Conservation (phyloP, 2,888 invertebrate species). For the Drosophila ochracea region DNA sequence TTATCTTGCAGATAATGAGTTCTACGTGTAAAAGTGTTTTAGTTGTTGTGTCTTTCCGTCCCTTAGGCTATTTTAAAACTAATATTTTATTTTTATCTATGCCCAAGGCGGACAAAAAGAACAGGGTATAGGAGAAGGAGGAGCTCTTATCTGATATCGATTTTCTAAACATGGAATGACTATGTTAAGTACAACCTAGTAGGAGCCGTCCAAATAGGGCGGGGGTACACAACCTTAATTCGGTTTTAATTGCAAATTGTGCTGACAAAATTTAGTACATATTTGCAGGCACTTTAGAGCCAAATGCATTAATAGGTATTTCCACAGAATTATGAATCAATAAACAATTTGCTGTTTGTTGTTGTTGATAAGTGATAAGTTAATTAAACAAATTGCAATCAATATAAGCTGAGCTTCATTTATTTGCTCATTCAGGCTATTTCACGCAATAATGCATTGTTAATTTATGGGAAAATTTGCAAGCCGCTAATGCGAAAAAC, state of each 20-base stretch:
- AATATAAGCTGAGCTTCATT: slow-evolving; percentile 38
- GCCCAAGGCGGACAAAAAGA: neutral
- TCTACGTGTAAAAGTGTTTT: neutral
- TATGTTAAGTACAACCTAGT: neutral
- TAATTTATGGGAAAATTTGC: slow-evolving; percentile 49
- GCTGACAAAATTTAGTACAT: neutral
- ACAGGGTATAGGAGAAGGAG: neutral
- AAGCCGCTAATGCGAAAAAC: slow-evolving; percentile 38
- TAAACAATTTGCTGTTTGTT: neutral
- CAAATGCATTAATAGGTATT: slow-evolving; percentile 2
- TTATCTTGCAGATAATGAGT: neutral
- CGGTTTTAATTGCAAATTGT: neutral
- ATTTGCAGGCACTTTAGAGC: neutral
- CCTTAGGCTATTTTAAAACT: neutral
- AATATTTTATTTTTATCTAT: neutral
- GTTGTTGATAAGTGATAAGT: slow-evolving; percentile 7
- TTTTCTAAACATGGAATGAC: neutral
- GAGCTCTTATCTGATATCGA: neutral
- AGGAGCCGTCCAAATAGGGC: neutral
- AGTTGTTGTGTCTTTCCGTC: neutral
- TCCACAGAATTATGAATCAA: slow-evolving; percentile 1
- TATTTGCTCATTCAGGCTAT: slow-evolving; percentile 17
- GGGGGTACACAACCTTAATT: neutral
- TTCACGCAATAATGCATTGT: slow-evolving; percentile 35
- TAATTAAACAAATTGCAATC: slow-evolving; percentile 34